Conservation (phyloP, 2,888 invertebrate species). For the Cryptus armator region DNA sequence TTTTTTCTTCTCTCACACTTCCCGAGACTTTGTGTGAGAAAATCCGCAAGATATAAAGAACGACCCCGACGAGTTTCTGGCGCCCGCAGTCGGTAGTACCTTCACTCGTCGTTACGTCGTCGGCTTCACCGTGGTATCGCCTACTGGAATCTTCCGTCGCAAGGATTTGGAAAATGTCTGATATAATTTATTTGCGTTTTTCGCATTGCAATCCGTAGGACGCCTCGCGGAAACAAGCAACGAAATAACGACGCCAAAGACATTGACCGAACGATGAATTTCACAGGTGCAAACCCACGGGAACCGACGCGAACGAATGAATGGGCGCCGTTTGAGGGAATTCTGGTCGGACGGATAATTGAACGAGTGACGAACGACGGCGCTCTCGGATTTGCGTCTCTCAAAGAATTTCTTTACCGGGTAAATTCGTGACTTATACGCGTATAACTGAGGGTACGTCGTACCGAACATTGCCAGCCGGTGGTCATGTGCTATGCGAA, state of each 20-base stretch:
- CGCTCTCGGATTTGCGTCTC: background rate
- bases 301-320: constrained; percentile 32
- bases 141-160: constrained; percentile 50
- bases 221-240: constrained; percentile 1
- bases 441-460: constrained; percentile 17
- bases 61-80: constrained; percentile 45
- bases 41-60: constrained; percentile 59
- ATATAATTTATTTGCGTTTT: constrained; percentile 61
- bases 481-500: constrained; percentile 38
- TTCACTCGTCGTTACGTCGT: background rate
- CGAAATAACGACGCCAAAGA: background rate
- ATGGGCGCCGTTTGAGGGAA: constrained; percentile 4
- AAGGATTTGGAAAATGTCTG: constrained; percentile 65
- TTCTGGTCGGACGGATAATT: constrained; percentile 20
- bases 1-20: background rate
- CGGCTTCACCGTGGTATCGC: constrained; percentile 68
- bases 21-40: constrained; percentile 20
- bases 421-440: constrained; percentile 25
- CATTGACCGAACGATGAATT: constrained; percentile 23
- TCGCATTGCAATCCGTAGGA: background rate
- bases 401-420: constrained; percentile 5
- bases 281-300: constrained; percentile 47
- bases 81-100: constrained; percentile 70
- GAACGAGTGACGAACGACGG: constrained; percentile 39
- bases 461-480: background rate